phyloP scores from a whole-genome alignment of 2,113 vertebrate species.

The Nothoprocta pentlandii region DNA sequence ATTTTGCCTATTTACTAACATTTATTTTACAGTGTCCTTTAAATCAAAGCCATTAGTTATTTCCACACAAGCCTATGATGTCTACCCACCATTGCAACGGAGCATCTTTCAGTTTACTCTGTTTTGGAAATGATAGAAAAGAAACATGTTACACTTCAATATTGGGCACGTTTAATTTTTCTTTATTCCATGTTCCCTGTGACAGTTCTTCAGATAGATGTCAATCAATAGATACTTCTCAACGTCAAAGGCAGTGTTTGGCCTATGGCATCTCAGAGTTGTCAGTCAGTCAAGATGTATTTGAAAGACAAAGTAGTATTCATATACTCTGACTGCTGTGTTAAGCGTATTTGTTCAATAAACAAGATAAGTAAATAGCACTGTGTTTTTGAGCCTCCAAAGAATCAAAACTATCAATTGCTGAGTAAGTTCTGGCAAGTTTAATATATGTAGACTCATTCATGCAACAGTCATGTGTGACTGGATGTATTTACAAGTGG shows the following conservation, averaged over 20 bases:
- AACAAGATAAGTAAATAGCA: neutral
- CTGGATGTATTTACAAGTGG: slow-evolving; percentile 43
- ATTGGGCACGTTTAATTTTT: slow-evolving; percentile 7
- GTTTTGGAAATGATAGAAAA: slow-evolving; percentile 8
- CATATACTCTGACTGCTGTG: neutral
- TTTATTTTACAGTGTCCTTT: neutral
- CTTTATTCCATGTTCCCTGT: neutral
- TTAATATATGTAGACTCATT: slow-evolving; percentile 35
- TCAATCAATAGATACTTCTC: slow-evolving; percentile 36
- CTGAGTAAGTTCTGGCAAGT: slow-evolving; percentile 7
- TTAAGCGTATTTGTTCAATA: neutral
- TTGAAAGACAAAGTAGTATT: slow-evolving; percentile 1
- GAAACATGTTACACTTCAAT: neutral
- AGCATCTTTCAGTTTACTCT: neutral
- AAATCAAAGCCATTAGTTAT: neutral
- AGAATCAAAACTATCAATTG: slow-evolving; percentile 49
- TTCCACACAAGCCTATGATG: neutral
- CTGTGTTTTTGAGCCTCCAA: neutral
- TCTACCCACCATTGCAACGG: neutral
- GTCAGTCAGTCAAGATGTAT: neutral
- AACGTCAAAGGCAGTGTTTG: slow-evolving; percentile 51
- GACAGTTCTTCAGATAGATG: slow-evolving; percentile 34
- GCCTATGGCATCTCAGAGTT: slow-evolving; percentile 30
- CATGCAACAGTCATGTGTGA: slow-evolving; percentile 32
- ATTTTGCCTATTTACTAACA: neutral